A percentile compares a stretch with the other conserved stretches of the same genome.
phyloP scores from a whole-genome alignment of 1,140 invertebrate genomes.

The Brachystomella parvula region DNA sequence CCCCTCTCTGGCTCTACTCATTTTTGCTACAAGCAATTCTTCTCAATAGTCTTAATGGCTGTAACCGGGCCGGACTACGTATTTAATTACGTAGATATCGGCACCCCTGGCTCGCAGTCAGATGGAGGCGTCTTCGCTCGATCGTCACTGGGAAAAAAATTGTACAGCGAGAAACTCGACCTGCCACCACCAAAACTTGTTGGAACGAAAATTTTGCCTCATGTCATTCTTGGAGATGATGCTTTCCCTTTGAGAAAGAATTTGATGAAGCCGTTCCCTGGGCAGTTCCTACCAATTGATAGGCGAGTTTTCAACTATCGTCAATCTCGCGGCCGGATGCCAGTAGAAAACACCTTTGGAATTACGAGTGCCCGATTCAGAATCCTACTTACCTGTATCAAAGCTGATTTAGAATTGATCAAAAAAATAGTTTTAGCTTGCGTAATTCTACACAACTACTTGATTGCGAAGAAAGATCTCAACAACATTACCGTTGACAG shows the following conservation, averaged over 20 bases:
- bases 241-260: slow-evolving; percentile 37
- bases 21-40: slow-evolving; percentile 45
- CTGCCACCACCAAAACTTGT: not conserved
- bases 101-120: slow-evolving; percentile 35
- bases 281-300: slow-evolving; percentile 22
- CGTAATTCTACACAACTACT: not conserved
- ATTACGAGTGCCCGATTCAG: slow-evolving; percentile 40
- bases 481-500: not conserved
- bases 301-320: slow-evolving; percentile 20
- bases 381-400: not conserved
- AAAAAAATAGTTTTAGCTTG: not conserved
- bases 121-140: slow-evolving; percentile 20
- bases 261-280: slow-evolving; percentile 43
- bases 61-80: slow-evolving; percentile 38
- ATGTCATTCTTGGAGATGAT: slow-evolving; percentile 39
- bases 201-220: slow-evolving; percentile 22
- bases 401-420: not conserved
- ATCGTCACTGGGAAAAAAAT: not conserved
- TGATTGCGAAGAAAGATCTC: not conserved
- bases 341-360: slow-evolving; percentile 50
- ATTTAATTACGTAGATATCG: slow-evolving; percentile 39
- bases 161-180: not conserved
- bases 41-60: slow-evolving; percentile 40
- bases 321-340: slow-evolving; percentile 40
- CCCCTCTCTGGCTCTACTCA: slow-evolving; percentile 40